Conservation (phyloP, 2,113 vertebrate species). For the Bubo blakistoni region DNA sequence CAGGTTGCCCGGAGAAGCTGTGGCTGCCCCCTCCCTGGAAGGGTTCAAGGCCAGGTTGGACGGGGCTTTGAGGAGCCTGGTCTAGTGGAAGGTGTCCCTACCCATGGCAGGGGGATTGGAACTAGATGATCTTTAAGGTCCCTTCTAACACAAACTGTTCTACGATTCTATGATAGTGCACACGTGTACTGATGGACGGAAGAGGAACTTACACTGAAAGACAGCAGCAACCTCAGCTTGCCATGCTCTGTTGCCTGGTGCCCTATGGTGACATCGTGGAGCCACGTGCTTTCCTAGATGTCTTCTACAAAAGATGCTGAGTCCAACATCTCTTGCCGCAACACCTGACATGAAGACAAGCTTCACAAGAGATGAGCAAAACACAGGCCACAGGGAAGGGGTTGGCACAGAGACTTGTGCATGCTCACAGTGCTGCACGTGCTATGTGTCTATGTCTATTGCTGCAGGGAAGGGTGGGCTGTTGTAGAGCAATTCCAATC, state of each 20-base stretch:
- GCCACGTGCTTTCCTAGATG: background rate
- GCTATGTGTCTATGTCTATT: too few relatives aligned
- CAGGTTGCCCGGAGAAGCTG: too few relatives aligned
- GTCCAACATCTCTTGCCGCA: background rate
- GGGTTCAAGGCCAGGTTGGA: too few relatives aligned
- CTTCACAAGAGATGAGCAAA: background rate
- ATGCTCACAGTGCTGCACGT: background rate
- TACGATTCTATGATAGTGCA: background rate
- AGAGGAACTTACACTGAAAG: background rate
- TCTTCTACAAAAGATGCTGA: background rate
- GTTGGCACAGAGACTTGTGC: background rate
- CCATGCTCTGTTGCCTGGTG: background rate
- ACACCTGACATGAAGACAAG: background rate
- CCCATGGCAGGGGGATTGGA: too few relatives aligned
- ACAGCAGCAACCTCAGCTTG: background rate
- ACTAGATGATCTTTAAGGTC: too few relatives aligned
- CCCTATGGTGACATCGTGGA: fast-evolving
- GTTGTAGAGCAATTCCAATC: background rate
- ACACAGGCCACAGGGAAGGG: background rate
- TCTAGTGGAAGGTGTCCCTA: too few relatives aligned
- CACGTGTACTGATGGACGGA: background rate
- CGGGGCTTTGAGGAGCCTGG: too few relatives aligned
- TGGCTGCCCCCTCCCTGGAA: too few relatives aligned
- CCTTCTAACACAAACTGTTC: too few relatives aligned
- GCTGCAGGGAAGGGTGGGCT: background rate